Conservation (phyloP, 2,797 vertebrate genomes). For the Rhincodon typus region DNA sequence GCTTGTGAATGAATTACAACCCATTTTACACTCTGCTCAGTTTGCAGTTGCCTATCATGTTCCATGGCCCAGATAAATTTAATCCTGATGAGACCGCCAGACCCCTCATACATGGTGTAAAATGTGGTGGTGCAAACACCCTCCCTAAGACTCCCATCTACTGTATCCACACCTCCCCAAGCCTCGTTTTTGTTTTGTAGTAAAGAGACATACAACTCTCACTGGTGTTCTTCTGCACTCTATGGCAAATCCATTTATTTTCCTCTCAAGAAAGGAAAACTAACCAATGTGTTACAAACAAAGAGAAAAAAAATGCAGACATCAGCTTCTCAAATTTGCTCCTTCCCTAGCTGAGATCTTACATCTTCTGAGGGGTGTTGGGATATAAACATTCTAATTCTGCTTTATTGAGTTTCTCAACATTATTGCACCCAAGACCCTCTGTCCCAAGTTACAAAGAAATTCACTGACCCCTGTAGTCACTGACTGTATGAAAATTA, state of each 20-base stretch:
- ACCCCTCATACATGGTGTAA: neutral
- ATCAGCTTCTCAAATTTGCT: neutral
- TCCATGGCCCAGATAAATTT: neutral
- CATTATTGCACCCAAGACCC: no score
- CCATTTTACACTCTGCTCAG: neutral
- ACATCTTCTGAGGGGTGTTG: neutral
- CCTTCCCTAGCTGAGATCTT: neutral
- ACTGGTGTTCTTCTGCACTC: neutral
- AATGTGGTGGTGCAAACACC: neutral
- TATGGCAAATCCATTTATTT: neutral
- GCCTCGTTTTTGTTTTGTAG: neutral
- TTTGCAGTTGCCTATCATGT: neutral
- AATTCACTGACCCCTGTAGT: no score
- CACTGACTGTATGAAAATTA: no score
- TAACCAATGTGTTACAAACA: no score
- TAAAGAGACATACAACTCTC: neutral
- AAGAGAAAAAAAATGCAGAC: neutral
- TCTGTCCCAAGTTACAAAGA: no score
- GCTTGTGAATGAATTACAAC: neutral
- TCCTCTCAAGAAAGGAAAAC: neutral
- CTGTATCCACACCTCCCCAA: neutral
- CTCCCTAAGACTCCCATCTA: neutral
- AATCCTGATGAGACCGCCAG: neutral
- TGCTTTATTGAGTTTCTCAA: neutral
- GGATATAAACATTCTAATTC: no score